Conservation (phyloP, 1,140 invertebrate species). For the Palaemon carinicauda region DNA sequence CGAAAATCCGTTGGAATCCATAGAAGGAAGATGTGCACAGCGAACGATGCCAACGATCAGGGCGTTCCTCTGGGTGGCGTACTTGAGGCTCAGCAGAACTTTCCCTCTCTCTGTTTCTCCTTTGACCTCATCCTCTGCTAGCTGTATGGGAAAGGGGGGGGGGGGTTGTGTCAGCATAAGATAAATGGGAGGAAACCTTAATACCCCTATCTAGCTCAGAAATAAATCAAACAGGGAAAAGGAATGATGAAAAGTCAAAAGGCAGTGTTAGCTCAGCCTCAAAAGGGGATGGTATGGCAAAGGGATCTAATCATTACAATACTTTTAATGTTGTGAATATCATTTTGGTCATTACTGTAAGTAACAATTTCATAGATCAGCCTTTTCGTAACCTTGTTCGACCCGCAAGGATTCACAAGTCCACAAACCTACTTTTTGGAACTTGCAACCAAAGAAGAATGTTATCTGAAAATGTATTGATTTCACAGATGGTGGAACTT, state of each 20-base stretch:
- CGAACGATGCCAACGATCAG: constrained; percentile 81
- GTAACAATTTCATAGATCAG: too few species aligned
- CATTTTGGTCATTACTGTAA: too few species aligned
- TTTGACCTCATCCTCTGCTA: constrained; percentile 61
- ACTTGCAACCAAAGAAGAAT: too few species aligned
- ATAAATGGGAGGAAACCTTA: not conserved
- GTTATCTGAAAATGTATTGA: too few species aligned
- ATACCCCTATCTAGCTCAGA: not conserved
- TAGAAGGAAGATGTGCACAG: constrained; percentile 80
- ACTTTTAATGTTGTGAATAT: too few species aligned
- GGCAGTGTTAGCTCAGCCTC: not conserved
- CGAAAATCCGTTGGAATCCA: constrained; percentile 86
- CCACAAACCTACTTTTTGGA: too few species aligned
- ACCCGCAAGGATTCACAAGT: too few species aligned
- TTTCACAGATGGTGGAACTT: too few species aligned
- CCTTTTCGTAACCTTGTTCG: too few species aligned
- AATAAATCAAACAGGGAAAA: not conserved
- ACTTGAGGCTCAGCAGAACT: constrained; percentile 81
- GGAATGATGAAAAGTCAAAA: not conserved
- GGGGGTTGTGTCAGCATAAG: too few species aligned
- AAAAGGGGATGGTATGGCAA: too few species aligned
- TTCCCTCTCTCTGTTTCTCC: constrained; percentile 72
- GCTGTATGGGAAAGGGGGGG: not conserved
- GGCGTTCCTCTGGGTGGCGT: constrained; percentile 78
- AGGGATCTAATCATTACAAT: too few species aligned